These are phyloP conservation scores for Heteromurus nitidus DNA, from an alignment of 2,888 invertebrate genomes.

Conservation along the genomic window DNA sequence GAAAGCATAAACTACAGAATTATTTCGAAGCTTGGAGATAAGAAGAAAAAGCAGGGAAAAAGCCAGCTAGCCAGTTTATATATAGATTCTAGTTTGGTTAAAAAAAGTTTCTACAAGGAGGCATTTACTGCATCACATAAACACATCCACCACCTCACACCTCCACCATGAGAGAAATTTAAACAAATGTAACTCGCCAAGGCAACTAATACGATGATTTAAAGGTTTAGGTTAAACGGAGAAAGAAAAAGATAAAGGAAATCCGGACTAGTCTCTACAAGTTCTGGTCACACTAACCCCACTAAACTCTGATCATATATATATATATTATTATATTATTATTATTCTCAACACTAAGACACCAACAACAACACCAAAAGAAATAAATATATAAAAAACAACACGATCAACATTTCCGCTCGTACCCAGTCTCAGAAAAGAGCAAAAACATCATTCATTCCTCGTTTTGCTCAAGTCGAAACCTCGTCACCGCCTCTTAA, in stretches of 20 bases:
- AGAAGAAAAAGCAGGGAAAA: not conserved
- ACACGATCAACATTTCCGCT: too few relatives aligned
- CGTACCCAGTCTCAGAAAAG: too few relatives aligned
- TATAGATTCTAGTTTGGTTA: too few relatives aligned
- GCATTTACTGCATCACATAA: not conserved
- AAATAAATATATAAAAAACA: slow-evolving; percentile 12
- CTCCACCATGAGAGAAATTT: not conserved
- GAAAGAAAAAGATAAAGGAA: slow-evolving; percentile 53
- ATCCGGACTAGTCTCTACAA: slow-evolving; percentile 17
- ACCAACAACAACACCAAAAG: slow-evolving; percentile 20
- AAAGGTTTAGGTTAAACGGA: slow-evolving; percentile 15
- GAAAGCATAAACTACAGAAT: not conserved
- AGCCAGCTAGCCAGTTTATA: not conserved
- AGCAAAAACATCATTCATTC: too few relatives aligned
- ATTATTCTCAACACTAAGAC: slow-evolving; percentile 11
- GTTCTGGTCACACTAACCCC: not conserved
- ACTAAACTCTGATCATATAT: not conserved
- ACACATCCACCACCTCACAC: not conserved
- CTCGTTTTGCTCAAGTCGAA: too few relatives aligned
- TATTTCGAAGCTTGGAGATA: too few relatives aligned
- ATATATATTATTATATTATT: not conserved
- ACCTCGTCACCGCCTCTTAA: too few relatives aligned
- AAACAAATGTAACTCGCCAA: slow-evolving; percentile 19
- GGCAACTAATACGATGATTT: slow-evolving; percentile 16
- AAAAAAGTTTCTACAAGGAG: not conserved